phyloP scores from a whole-genome alignment of 1,140 invertebrate species.

The Neodiprion lecontei region DNA sequence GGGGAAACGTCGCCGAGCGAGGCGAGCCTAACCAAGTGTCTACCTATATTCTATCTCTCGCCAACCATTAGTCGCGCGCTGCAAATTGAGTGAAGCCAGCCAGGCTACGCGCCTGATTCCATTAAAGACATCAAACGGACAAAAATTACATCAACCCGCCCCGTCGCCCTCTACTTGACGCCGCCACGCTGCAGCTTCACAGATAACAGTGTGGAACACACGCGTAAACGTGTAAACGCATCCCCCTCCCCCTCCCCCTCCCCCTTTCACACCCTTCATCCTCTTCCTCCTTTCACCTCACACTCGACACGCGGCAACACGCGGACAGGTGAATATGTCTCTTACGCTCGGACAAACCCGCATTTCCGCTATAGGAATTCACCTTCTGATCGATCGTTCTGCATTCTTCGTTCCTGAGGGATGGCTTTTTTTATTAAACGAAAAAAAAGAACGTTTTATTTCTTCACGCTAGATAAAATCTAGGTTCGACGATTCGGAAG shows the following conservation, averaged over 20 bases:
- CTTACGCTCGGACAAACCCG: background rate
- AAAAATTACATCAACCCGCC: constrained; percentile 58
- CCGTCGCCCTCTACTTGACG: background rate
- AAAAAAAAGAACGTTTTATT: too few species aligned
- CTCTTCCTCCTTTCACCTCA: background rate
- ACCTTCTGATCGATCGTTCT: background rate
- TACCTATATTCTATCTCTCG: constrained; percentile 39
- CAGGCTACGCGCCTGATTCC: constrained; percentile 59
- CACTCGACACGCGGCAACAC: background rate
- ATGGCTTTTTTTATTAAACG: background rate
- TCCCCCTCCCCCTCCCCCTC: background rate
- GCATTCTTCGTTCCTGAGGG: background rate
- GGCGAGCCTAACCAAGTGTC: background rate
- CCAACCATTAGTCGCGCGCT: constrained; percentile 60
- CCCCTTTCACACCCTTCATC: too few species aligned
- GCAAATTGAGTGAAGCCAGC: constrained; percentile 61
- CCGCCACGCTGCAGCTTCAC: background rate
- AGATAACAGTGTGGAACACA: background rate
- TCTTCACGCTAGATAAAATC: too few species aligned
- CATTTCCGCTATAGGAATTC: background rate
- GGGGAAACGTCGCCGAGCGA: background rate
- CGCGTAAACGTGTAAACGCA: background rate
- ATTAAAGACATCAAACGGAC: constrained; percentile 62
- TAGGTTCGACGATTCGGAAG: too few species aligned
- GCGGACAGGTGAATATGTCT: background rate